Percentiles rank a stretch among this genome's conserved stretches.
Conservation (phyloP, 2,888 invertebrate genomes). For the Drosophila siamana region DNA sequence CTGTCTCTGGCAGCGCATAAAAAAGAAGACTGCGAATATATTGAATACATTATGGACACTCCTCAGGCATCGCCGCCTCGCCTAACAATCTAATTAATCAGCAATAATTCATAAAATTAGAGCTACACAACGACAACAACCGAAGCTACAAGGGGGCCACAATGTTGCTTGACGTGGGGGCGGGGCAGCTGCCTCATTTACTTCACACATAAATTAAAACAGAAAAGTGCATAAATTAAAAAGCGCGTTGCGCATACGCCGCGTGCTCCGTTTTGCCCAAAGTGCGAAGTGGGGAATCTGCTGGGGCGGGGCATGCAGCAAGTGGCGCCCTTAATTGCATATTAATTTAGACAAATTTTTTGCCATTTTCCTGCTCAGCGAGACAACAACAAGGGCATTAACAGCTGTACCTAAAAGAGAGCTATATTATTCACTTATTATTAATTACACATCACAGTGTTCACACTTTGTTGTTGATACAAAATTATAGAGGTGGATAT, state of each 20-base stretch:
- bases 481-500: slow-evolving; percentile 11
- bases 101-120: slow-evolving; percentile 74
- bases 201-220: slow-evolving; percentile 63
- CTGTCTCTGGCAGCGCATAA: not conserved
- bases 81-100: slow-evolving; percentile 71
- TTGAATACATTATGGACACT: slow-evolving; percentile 55
- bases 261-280: slow-evolving; percentile 29
- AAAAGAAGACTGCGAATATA: slow-evolving; percentile 38
- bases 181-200: slow-evolving; percentile 46
- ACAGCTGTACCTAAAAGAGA: too few species aligned
- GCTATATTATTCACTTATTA: not conserved
- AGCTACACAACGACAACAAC: slow-evolving; percentile 44
- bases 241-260: slow-evolving; percentile 55
- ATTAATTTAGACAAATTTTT: slow-evolving; percentile 69
- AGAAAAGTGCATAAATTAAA: slow-evolving; percentile 67
- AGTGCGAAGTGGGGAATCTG: too few species aligned
- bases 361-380: slow-evolving; percentile 29
- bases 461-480: too few species aligned
- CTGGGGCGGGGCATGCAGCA: slow-evolving; percentile 31
- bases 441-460: not conserved
- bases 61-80: slow-evolving; percentile 40
- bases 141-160: slow-evolving; percentile 7
- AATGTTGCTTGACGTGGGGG: slow-evolving; percentile 19
- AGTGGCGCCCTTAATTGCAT: slow-evolving; percentile 62
- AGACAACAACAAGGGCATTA: slow-evolving; percentile 9